Evolutionary conservation across 2,888 invertebrate genomes (phyloP).

Genomic region (Deilephila porcellus): DNA sequence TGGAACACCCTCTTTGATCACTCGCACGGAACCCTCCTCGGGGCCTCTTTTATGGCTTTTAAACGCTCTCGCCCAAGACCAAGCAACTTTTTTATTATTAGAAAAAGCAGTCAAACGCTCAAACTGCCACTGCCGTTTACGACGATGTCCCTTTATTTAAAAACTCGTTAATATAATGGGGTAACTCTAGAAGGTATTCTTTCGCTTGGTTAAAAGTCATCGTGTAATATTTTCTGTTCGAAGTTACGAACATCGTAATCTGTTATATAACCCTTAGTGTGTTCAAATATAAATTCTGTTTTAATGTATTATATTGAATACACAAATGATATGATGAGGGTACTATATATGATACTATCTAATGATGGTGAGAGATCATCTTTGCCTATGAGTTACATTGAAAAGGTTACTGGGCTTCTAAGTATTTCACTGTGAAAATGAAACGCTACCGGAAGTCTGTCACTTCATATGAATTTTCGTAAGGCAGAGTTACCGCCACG

Average conservation of each 20-base stretch:
- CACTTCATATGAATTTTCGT: no score
- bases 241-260: background rate
- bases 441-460: no score
- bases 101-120: conserved; percentile 41
- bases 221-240: background rate
- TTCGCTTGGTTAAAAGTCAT: background rate
- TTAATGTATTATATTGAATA: no score
- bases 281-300: no score
- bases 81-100: conserved; percentile 42
- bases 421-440: no score
- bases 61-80: conserved; percentile 47
- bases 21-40: conserved; percentile 51
- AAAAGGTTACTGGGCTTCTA: no score
- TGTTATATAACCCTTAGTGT: no score
- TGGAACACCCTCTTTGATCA: conserved; percentile 53
- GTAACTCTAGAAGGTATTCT: conserved; percentile 14
- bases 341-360: no score
- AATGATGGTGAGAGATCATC: no score
- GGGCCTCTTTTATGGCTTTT: conserved; percentile 53
- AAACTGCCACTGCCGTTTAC: conserved; percentile 36
- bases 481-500: no score
- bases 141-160: conserved; percentile 36
- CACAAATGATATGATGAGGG: no score
- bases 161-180: conserved; percentile 36
- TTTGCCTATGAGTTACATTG: no score